Evolutionary conservation across 1,140 invertebrate genomes (phyloP).

Genomic region (Heliconius himera): DNA sequence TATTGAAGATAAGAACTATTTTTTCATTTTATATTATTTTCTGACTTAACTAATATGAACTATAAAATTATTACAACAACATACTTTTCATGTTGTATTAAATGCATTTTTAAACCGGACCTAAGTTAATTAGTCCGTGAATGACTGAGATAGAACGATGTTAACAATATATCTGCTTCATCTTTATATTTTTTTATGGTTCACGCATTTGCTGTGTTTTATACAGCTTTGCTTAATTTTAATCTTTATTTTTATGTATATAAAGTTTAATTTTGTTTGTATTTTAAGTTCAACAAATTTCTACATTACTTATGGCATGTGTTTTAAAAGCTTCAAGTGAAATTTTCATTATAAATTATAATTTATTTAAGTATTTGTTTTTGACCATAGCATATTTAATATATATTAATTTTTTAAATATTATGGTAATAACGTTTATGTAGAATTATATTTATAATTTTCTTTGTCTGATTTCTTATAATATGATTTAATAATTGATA

Average conservation of each 20-base stretch:
- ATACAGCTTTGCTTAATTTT: neutral
- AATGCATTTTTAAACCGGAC: conserved; percentile 27
- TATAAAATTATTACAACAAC: neutral
- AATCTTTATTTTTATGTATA: neutral
- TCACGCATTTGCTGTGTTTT: neutral
- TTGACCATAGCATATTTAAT: neutral
- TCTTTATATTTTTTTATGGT: conserved; percentile 1
- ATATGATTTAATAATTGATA: no score
- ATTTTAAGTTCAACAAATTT: neutral
- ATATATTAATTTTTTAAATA: neutral
- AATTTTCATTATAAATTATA: neutral
- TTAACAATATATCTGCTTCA: neutral
- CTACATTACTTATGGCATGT: neutral
- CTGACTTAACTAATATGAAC: neutral
- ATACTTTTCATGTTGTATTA: neutral
- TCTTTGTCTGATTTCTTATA: no score
- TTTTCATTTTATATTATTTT: neutral
- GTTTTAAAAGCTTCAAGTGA: neutral
- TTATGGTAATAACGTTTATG: no score
- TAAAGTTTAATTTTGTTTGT: neutral
- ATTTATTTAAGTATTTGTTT: neutral
- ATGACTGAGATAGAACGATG: conserved; percentile 15
- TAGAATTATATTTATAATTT: no score
- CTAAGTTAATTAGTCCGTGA: conserved; percentile 27
- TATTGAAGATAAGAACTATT: neutral